Conservation (phyloP, 2,797 vertebrate genomes). For the Nannoperca australis region DNA sequence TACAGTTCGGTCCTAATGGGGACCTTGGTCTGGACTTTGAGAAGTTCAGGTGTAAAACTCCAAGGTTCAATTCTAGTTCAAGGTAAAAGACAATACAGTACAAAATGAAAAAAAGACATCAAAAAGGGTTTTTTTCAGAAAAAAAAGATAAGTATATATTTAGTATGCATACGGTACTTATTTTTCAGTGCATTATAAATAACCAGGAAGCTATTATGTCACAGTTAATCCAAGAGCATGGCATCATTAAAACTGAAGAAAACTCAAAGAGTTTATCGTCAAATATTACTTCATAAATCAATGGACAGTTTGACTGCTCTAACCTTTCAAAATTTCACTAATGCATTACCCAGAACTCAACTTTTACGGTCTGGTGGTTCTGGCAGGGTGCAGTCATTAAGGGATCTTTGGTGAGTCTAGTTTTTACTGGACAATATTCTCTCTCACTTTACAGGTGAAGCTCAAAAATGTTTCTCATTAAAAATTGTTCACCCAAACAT, state of each 20-base stretch:
- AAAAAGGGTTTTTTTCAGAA: neutral
- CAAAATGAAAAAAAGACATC: neutral
- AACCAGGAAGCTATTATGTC: neutral
- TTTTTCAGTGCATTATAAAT: neutral
- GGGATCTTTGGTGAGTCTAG: neutral
- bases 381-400: neutral
- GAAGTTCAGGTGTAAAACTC: no score
- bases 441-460: neutral
- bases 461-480: neutral
- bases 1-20: no score
- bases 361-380: neutral
- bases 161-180: neutral
- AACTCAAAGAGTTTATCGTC: neutral
- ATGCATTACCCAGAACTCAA: neutral
- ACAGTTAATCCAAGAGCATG: neutral
- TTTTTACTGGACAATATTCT: neutral
- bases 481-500: neutral
- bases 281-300: constrained; percentile 1
- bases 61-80: neutral
- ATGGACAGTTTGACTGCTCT: neutral
- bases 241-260: neutral
- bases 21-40: no score
- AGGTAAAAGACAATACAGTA: neutral
- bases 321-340: neutral
- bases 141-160: neutral